Percentiles rank a stretch among this genome's conserved stretches.
These are phyloP conservation scores for Rhodeus uyekii DNA, from an alignment of 2,797 vertebrate species.

Conservation along the genomic window DNA sequence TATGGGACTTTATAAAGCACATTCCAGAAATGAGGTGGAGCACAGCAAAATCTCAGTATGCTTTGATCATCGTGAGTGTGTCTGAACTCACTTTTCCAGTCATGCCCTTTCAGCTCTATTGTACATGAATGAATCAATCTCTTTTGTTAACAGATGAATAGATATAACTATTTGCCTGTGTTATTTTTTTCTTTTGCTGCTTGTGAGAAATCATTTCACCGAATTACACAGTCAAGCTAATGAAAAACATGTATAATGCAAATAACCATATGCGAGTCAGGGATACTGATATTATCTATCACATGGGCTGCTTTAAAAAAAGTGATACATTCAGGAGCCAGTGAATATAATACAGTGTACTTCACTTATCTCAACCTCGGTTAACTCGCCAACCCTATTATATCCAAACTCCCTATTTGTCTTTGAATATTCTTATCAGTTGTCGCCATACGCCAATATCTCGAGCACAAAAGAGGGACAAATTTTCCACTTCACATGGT, in stretches of 20 bases:
- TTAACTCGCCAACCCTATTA: no score
- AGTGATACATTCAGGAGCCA: not conserved
- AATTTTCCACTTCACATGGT: no score
- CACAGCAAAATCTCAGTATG: not conserved
- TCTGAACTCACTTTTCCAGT: slow-evolving; percentile 23
- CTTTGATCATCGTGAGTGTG: slow-evolving; percentile 26
- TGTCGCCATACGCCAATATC: no score
- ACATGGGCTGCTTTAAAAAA: not conserved
- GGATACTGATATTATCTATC: not conserved
- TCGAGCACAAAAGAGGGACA: no score
- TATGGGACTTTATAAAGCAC: not conserved
- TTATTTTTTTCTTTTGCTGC: not conserved
- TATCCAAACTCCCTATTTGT: no score
- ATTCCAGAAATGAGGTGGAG: slow-evolving; percentile 21
- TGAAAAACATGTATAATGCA: not conserved
- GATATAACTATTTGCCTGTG: slow-evolving; percentile 5
- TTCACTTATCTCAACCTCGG: no score
- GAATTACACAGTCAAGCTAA: slow-evolving; percentile 7
- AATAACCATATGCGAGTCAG: not conserved
- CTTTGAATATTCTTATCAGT: no score
- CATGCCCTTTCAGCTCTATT: slow-evolving; percentile 13
- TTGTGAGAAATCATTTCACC: not conserved
- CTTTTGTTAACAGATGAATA: slow-evolving; percentile 43
- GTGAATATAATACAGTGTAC: not conserved
- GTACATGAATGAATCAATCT: slow-evolving; percentile 8